Conservation (phyloP, 2,113 vertebrate genomes). For the Empidonax traillii region DNA sequence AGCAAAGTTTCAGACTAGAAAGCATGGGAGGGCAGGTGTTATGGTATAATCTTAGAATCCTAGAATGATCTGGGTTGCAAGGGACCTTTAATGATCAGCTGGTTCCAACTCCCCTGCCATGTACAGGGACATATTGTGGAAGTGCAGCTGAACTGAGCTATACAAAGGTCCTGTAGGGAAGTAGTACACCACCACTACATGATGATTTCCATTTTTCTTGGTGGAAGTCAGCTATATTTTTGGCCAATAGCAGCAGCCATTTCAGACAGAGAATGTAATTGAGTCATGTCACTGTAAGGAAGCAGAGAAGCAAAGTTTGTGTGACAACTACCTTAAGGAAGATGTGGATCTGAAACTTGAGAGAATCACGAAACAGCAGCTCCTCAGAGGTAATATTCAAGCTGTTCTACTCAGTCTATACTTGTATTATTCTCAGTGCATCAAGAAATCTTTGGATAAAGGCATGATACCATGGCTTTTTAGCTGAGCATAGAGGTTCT, state of each 20-base stretch:
- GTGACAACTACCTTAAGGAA: background rate
- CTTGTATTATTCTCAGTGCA: background rate
- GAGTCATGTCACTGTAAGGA: background rate
- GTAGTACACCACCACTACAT: fast-evolving
- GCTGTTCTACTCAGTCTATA: background rate
- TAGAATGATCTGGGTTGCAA: background rate
- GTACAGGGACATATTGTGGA: background rate
- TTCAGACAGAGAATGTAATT: background rate
- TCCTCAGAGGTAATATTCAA: background rate
- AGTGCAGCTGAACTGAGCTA: background rate
- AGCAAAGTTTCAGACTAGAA: background rate
- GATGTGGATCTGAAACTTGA: background rate
- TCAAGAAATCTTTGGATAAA: background rate
- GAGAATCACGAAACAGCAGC: background rate
- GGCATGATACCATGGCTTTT: background rate
- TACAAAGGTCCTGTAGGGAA: background rate
- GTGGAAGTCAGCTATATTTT: background rate
- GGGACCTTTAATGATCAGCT: background rate
- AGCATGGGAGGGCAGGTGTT: background rate
- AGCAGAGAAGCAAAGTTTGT: background rate
- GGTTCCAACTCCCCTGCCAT: background rate
- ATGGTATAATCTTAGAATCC: background rate
- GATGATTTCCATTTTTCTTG: background rate
- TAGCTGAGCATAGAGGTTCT: background rate
- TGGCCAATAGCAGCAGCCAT: background rate